Conservation (phyloP, 2,888 invertebrate genomes). For the Aphodius granarius region DNA sequence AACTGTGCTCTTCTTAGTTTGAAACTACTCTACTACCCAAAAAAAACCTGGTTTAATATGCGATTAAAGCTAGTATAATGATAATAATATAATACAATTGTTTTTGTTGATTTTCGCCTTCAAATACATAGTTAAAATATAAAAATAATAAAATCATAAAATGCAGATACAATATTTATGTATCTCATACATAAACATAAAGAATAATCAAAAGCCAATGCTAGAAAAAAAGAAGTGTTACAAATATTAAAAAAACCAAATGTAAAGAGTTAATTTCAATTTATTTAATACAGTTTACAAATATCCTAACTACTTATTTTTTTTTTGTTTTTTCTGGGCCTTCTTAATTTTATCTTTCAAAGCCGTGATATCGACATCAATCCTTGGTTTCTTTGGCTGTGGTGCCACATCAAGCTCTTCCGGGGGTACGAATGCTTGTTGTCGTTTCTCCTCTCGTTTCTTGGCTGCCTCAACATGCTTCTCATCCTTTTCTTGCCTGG, state of each 20-base stretch:
- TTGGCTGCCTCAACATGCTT: conserved; percentile 76
- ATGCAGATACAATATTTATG: too few species aligned
- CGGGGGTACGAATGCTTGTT: conserved; percentile 82
- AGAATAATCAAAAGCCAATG: too few species aligned
- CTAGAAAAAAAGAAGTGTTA: too few species aligned
- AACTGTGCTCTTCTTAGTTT: too few species aligned
- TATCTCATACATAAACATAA: too few species aligned
- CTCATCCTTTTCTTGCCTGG: conserved; percentile 73
- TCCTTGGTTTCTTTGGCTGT: conserved; percentile 42
- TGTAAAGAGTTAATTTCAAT: background rate
- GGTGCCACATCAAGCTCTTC: conserved; percentile 56
- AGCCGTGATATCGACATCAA: conserved; percentile 66
- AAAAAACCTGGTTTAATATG: too few species aligned
- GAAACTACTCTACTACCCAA: too few species aligned
- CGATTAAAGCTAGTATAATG: too few species aligned
- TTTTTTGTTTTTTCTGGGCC: conserved; percentile 56
- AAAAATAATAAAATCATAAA: too few species aligned
- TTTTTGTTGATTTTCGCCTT: too few species aligned
- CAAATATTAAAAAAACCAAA: background rate
- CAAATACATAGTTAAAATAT: too few species aligned
- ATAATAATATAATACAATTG: too few species aligned
- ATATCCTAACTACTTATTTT: background rate
- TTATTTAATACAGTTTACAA: background rate
- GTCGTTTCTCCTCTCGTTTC: conserved; percentile 74
- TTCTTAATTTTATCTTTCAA: conserved; percentile 79